These are phyloP conservation scores for Phoenicopterus ruber DNA, from an alignment of 2,113 vertebrate genomes.

Conservation along the genomic window DNA sequence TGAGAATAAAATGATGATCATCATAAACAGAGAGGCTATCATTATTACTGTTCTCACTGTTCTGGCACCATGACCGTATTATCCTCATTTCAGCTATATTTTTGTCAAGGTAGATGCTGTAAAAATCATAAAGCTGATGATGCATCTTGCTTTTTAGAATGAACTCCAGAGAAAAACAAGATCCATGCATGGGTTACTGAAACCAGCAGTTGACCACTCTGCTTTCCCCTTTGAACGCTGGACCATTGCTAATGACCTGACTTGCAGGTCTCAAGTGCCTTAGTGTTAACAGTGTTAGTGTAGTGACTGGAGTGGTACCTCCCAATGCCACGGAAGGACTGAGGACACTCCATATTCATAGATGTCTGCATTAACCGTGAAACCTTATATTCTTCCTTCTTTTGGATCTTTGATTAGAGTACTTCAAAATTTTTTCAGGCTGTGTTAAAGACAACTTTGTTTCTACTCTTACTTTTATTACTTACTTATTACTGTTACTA, in stretches of 20 bases:
- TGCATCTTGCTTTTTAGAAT: neutral
- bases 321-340: neutral
- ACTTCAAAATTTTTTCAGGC: neutral
- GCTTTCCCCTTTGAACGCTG: neutral
- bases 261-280: neutral
- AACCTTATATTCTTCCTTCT: neutral
- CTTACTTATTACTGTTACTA: neutral
- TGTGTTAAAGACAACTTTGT: neutral
- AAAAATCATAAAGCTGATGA: constrained; percentile 36
- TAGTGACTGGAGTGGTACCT: neutral
- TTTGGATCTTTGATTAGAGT: neutral
- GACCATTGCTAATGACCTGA: neutral
- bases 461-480: neutral
- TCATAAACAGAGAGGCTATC: constrained; percentile 41
- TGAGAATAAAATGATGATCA: constrained; percentile 56
- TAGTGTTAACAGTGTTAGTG: neutral
- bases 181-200: neutral
- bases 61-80: neutral
- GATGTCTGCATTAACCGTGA: neutral
- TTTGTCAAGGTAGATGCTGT: constrained; percentile 44
- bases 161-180: neutral
- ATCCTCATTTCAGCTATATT: constrained; percentile 47
- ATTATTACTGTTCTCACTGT: constrained; percentile 40
- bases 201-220: neutral
- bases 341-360: neutral